A percentile compares a stretch with the other conserved stretches of the same genome.
Evolutionary conservation across 2,888 invertebrate species (phyloP).

Genomic region (Boloria selene): DNA sequence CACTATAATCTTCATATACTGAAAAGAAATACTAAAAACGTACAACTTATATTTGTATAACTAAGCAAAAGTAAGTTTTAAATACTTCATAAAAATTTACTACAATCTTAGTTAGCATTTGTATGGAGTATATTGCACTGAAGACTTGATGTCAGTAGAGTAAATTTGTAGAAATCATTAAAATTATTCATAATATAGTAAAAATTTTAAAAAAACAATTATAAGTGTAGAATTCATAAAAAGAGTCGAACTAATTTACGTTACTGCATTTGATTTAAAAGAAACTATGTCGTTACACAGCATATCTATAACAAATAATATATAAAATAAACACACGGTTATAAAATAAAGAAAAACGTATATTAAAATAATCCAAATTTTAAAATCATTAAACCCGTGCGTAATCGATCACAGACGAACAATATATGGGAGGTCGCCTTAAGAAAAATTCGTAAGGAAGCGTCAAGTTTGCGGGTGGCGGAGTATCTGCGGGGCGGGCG

Average conservation of each 20-base stretch:
- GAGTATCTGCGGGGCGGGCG: conserved; percentile 50
- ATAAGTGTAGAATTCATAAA: too few relatives aligned
- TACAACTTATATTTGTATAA: neutral
- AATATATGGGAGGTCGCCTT: conserved; percentile 41
- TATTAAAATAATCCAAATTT: neutral
- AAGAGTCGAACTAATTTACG: too few relatives aligned
- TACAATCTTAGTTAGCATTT: neutral
- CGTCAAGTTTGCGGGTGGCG: conserved; percentile 61
- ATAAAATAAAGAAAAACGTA: neutral
- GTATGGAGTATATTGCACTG: neutral
- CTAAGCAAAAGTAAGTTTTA: conserved; percentile 7
- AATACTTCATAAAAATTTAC: conserved; percentile 3
- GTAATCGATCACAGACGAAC: conserved; percentile 36
- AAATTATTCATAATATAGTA: too few relatives aligned
- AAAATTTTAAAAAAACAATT: too few relatives aligned
- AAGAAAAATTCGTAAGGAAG: conserved; percentile 63
- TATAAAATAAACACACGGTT: neutral
- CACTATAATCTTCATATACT: conserved; percentile 20
- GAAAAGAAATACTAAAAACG: conserved; percentile 1
- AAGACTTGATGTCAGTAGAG: too few relatives aligned
- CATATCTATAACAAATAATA: neutral
- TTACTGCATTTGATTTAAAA: too few relatives aligned
- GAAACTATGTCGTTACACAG: too few relatives aligned
- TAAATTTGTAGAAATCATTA: too few relatives aligned
- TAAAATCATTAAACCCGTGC: conserved; percentile 28